Evolutionary conservation across 2,888 invertebrate species (phyloP).

Genomic region (Amiota communis): DNA sequence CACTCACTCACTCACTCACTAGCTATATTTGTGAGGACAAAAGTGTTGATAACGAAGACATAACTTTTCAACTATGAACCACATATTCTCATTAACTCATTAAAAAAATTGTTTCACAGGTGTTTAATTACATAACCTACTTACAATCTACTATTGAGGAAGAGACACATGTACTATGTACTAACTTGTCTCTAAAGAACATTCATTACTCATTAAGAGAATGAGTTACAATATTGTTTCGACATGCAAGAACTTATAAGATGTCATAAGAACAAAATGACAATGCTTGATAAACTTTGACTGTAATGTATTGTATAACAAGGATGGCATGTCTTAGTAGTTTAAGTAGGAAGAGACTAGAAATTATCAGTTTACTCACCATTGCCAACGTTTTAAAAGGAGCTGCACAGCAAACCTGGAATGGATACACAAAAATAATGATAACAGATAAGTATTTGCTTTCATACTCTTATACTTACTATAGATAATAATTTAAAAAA

Average conservation of each 20-base stretch:
- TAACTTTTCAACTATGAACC: background rate
- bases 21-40: background rate
- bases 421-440: slow-evolving; percentile 27
- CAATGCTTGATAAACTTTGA: too few relatives aligned
- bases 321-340: too few relatives aligned
- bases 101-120: background rate
- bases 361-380: slow-evolving; percentile 37
- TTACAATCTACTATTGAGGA: too few relatives aligned
- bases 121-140: slow-evolving; percentile 19
- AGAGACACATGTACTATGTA: too few relatives aligned
- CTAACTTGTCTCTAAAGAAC: too few relatives aligned
- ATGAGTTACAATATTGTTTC: too few relatives aligned
- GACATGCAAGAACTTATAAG: too few relatives aligned
- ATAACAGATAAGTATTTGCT: background rate
- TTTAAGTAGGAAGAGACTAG: too few relatives aligned
- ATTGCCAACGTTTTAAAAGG: slow-evolving; percentile 37
- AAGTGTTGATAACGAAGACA: background rate
- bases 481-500: slow-evolving; percentile 20
- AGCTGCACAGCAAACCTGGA: slow-evolving; percentile 34
- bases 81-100: slow-evolving; percentile 4
- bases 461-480: background rate
- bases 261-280: too few relatives aligned
- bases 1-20: background rate
- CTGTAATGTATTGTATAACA: too few relatives aligned
- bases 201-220: too few relatives aligned